Conservation (phyloP, 2,888 invertebrate genomes). For the Ophonus ardosiacus region DNA sequence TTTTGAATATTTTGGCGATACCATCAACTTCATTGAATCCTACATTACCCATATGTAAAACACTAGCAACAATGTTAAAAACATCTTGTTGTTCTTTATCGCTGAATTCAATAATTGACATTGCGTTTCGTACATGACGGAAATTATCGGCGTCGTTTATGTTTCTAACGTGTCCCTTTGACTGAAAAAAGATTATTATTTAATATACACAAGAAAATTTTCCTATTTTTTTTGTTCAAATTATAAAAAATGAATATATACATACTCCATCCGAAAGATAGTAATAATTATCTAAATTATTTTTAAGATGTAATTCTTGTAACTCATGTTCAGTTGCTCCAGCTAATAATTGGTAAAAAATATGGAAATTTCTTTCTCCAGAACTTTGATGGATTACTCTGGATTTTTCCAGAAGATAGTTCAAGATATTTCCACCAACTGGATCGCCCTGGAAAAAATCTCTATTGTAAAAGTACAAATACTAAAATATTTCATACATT, state of each 20-base stretch:
- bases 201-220: not conserved
- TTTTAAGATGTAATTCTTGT: slow-evolving; percentile 82
- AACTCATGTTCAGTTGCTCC: slow-evolving; percentile 84
- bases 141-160: slow-evolving; percentile 85
- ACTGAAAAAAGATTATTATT: slow-evolving; percentile 71
- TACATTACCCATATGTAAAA: slow-evolving; percentile 92
- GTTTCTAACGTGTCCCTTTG: slow-evolving; percentile 74
- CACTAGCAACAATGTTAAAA: slow-evolving; percentile 89
- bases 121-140: slow-evolving; percentile 83
- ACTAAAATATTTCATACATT: too few relatives aligned
- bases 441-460: slow-evolving; percentile 80
- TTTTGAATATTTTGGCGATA: slow-evolving; percentile 82
- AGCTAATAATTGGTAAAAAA: slow-evolving; percentile 91
- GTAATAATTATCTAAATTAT: slow-evolving; percentile 84
- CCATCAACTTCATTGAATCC: slow-evolving; percentile 87
- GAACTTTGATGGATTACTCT: slow-evolving; percentile 89
- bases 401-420: slow-evolving; percentile 94
- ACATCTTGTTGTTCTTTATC: slow-evolving; percentile 85
- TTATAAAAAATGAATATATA: too few relatives aligned
- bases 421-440: slow-evolving; percentile 91
- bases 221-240: too few relatives aligned
- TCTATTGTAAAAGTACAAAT: too few relatives aligned
- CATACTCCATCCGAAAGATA: slow-evolving; percentile 88
- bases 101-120: slow-evolving; percentile 87
- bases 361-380: slow-evolving; percentile 94